phyloP scores from a whole-genome alignment of 2,888 invertebrate genomes.

The Ametastegia equiseti region DNA sequence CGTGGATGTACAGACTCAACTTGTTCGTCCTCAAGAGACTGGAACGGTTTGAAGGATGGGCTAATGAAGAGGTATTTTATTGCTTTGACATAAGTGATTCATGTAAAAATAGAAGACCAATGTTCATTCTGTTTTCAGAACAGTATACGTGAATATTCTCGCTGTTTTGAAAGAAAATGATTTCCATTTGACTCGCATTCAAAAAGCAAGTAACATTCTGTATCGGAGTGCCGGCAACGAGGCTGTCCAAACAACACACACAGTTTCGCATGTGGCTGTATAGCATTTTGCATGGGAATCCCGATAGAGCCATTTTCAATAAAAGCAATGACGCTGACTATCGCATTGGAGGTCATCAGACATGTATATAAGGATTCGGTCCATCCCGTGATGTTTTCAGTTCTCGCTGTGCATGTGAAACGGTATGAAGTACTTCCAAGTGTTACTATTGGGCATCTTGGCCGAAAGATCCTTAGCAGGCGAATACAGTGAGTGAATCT shows the following conservation, averaged over 20 bases:
- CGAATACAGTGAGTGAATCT: not conserved
- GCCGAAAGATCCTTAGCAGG: not conserved
- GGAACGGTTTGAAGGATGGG: no score
- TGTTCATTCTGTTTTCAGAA: no score
- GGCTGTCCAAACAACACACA: not conserved
- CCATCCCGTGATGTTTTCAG: not conserved
- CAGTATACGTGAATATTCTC: not conserved
- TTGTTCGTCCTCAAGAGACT: no score
- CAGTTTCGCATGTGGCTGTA: not conserved
- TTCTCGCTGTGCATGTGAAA: not conserved
- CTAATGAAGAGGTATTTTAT: no score
- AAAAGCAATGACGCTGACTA: not conserved
- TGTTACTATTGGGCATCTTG: not conserved
- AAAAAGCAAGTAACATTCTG: not conserved
- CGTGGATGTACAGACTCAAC: no score
- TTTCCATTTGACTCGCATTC: no score
- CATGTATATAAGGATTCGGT: not conserved
- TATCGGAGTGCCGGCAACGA: not conserved
- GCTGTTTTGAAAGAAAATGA: no score
- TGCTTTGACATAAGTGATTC: no score
- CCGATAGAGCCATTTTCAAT: not conserved
- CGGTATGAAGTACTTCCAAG: not conserved
- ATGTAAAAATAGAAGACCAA: no score
- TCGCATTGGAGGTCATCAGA: not conserved
- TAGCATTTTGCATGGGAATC: not conserved